Base-by-base conservation (phyloP, 2,888 invertebrate genomes). In the Nomada ferruginata region DNA sequence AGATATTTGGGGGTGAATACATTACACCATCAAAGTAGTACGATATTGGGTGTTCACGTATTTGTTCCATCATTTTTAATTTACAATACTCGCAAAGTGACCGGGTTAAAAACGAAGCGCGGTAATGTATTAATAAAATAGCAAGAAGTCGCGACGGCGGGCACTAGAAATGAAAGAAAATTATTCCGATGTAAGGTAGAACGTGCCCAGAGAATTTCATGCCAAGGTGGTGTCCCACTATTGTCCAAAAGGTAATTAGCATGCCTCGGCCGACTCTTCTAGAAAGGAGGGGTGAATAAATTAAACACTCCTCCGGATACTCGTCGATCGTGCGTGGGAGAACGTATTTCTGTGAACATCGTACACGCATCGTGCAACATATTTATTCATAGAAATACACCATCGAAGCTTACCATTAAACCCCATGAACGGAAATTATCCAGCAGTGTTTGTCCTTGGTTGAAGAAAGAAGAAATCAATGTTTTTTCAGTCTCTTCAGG, bases 161-260 rank as follows among this genome's bases (percentile, higher is more conserved):
- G 29, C 61, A 59, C 36, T 42, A 71, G 78, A 78, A 84, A 76
- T 72, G 61, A 78, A 85, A 85, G 70, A 71, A 72, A 87, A 83
- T 87, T 79, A 79, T 84, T 83, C 71, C 76, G 69, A 82, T 85
- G 87, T 83, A 78, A 70, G 83, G 78, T 86, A 78, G 82, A 79
- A 85, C 82, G 76, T 68, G 85, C 66, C 69, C 64, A 66, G 79
- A 80, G 86, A 75, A 83, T 87, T 83, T 79, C 85, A 86, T 85
- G 70, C 85, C 87, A 78, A 47, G 78, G 77, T 59, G 79, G 84
- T 85, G 82, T 90, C 90, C 85, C 89, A 86, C 88, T 87, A 90
- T 90, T 90, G 89, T 90, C 88, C 89, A 82, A 85, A 79, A 69
- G 85, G 85, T 88, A 90, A 90, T 90, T 90, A 90, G 90, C 89